phyloP scores from a whole-genome alignment of 2,888 invertebrate genomes.

The Cantharis rustica region DNA sequence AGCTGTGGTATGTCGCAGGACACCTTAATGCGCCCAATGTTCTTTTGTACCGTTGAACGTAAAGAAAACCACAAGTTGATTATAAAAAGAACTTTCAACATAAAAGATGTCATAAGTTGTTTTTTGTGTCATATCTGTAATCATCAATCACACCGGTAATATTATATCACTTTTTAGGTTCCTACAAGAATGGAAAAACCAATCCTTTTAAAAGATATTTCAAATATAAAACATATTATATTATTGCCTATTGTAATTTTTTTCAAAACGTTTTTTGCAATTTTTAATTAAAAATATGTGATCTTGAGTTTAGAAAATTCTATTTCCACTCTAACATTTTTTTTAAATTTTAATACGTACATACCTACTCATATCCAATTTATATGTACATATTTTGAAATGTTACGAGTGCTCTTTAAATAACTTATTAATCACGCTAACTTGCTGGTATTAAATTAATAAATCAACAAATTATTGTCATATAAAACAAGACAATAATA shows the following conservation, averaged over 20 bases:
- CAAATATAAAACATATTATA: background rate
- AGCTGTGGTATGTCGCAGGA: too few species aligned
- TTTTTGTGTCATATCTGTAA: background rate
- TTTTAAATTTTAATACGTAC: too few species aligned
- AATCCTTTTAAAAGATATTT: background rate
- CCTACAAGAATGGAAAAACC: background rate
- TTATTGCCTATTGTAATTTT: background rate
- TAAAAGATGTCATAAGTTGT: background rate
- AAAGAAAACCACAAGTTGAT: background rate
- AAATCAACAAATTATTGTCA: background rate
- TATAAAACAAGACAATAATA: background rate
- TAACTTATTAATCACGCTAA: background rate
- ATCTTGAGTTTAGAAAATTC: background rate
- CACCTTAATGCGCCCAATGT: too few species aligned
- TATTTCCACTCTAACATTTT: background rate
- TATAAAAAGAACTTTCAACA: background rate
- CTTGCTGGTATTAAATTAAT: background rate
- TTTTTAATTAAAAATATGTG: background rate
- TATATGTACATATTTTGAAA: background rate
- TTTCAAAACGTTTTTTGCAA: background rate
- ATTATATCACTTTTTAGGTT: background rate
- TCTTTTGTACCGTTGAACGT: background rate
- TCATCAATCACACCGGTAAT: background rate
- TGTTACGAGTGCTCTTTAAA: background rate
- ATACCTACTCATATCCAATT: background rate